Percentiles rank a stretch among this genome's conserved stretches.
phyloP scores from a whole-genome alignment of 2,888 invertebrate genomes.

The Lasioglossum leucozonium region DNA sequence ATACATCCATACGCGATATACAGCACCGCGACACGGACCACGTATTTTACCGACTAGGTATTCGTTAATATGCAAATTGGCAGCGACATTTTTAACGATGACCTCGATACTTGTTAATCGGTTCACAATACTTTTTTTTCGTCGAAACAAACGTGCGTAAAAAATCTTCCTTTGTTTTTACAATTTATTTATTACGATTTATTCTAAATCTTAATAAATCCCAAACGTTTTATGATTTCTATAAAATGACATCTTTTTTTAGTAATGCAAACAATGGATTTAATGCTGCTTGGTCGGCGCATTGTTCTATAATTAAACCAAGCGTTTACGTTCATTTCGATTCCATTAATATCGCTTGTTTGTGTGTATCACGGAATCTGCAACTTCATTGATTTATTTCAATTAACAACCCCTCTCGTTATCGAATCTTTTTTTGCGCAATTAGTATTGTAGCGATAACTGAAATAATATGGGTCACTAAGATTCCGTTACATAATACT shows the following conservation, averaged over 20 bases:
- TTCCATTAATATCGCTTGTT: not conserved
- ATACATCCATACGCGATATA: not conserved
- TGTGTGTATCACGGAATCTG: not conserved
- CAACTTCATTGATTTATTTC: not conserved
- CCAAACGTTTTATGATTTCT: not conserved
- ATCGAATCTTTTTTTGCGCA: conserved; percentile 22
- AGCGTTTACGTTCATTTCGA: not conserved
- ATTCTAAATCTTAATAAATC: not conserved
- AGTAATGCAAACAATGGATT: not conserved
- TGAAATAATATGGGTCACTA: conserved; percentile 63
- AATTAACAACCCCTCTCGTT: conserved; percentile 14
- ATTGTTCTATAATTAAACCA: conserved; percentile 16
- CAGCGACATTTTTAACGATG: conserved; percentile 6
- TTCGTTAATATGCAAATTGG: conserved; percentile 27
- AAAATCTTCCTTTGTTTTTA: not conserved
- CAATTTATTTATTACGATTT: too few relatives aligned
- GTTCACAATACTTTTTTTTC: not conserved
- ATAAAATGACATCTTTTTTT: not conserved
- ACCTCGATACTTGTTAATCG: not conserved
- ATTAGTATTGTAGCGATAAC: conserved; percentile 54
- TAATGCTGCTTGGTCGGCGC: not conserved
- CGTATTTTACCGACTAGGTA: conserved; percentile 18
- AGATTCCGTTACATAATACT: conserved; percentile 69
- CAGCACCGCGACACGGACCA: not conserved
- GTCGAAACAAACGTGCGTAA: not conserved